phyloP scores from a whole-genome alignment of 2,113 vertebrate species.

The Willisornis vidua region DNA sequence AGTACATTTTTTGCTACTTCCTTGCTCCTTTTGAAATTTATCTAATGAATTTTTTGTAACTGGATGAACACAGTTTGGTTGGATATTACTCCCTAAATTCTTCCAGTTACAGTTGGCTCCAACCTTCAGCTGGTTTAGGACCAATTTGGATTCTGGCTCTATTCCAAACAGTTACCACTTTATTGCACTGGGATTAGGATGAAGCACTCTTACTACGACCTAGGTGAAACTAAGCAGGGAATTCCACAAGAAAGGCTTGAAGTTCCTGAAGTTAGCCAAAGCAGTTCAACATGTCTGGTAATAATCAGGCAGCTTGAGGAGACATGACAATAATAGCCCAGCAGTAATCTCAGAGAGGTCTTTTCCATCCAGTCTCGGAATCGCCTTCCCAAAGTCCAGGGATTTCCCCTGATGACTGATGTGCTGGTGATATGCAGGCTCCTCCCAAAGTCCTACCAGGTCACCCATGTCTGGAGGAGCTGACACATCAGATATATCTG shows the following conservation, averaged over 20 bases:
- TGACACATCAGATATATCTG: neutral
- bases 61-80: neutral
- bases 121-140: neutral
- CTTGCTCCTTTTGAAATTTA: neutral
- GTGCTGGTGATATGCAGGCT: neutral
- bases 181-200: neutral
- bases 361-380: neutral
- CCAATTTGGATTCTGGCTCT: neutral
- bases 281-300: neutral
- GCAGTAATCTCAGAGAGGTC: neutral
- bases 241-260: neutral
- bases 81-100: neutral
- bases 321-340: neutral
- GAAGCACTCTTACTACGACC: neutral
- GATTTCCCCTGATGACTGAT: neutral
- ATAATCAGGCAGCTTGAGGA: neutral
- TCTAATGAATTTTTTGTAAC: neutral
- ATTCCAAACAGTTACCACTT: neutral
- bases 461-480: neutral
- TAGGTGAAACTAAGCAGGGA: neutral
- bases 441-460: neutral
- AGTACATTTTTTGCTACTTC: neutral
- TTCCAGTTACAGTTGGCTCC: neutral
- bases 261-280: neutral
- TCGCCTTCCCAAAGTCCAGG: neutral